Percentiles rank a stretch among this genome's conserved stretches.
Evolutionary conservation across 2,888 invertebrate genomes (phyloP).

Genomic region (Eumerus sabulonum): DNA sequence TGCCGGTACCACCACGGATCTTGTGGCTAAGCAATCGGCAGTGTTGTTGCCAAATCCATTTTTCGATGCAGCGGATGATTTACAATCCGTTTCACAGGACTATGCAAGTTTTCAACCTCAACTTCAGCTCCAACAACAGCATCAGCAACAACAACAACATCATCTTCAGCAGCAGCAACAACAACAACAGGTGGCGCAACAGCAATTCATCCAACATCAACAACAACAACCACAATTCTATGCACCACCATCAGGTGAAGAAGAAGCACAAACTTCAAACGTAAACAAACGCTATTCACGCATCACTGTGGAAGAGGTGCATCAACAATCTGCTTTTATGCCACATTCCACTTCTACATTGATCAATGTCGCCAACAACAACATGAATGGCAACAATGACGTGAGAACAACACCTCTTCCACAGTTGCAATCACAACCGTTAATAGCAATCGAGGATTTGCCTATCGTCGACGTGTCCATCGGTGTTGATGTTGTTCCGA

Average conservation of each 20-base stretch:
- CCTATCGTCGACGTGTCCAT: conserved; percentile 56
- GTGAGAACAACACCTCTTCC: conserved; percentile 52
- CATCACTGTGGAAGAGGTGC: conserved; percentile 64
- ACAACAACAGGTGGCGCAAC: conserved; percentile 64
- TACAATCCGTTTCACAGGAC: conserved; percentile 42
- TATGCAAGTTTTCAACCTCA: conserved; percentile 60
- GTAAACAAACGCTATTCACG: conserved; percentile 34
- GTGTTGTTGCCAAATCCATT: conserved; percentile 77
- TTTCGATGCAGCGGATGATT: conserved; percentile 74
- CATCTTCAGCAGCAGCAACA: conserved; percentile 57
- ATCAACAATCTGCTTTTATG: conserved; percentile 27
- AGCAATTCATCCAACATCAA: conserved; percentile 49
- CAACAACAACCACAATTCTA: conserved; percentile 69
- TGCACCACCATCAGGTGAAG: conserved; percentile 63
- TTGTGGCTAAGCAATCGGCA: conserved; percentile 66
- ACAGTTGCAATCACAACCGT: conserved; percentile 60
- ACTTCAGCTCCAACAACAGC: conserved; percentile 55
- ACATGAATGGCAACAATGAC: conserved; percentile 35
- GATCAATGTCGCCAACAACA: conserved; percentile 37
- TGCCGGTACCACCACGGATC: conserved; percentile 55
- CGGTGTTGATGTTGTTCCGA: conserved; percentile 65
- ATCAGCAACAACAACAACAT: conserved; percentile 70
- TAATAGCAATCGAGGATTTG: conserved; percentile 66
- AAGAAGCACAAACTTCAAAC: conserved; percentile 58
- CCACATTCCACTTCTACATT: conserved; percentile 22